Conservation (phyloP, 2,888 invertebrate genomes). For the Hoplodrina blanda region DNA sequence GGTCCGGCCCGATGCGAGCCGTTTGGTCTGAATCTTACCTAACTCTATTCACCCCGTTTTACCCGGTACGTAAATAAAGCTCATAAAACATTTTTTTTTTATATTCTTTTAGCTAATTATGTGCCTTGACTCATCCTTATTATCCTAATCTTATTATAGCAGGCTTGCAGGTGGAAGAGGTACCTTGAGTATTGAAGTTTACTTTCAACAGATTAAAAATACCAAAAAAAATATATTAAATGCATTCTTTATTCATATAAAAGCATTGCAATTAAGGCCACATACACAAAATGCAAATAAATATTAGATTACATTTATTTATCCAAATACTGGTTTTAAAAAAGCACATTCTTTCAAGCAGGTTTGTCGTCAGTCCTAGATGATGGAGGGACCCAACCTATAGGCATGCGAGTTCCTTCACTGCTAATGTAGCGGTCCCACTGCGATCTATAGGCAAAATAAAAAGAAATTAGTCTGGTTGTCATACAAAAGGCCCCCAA, state of each 20-base stretch:
- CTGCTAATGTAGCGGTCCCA: conserved; percentile 84
- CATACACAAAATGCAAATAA: conserved; percentile 59
- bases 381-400: conserved; percentile 93
- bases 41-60: no score
- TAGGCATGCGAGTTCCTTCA: conserved; percentile 91
- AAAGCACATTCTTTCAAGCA: conserved; percentile 20
- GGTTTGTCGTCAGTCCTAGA: conserved; percentile 20
- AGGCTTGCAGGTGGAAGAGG: no score
- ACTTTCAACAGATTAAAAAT: background rate
- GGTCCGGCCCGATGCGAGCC: no score
- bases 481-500: background rate
- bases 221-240: conserved; percentile 15
- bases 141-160: no score
- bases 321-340: conserved; percentile 32
- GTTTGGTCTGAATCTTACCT: no score
- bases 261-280: conserved; percentile 53
- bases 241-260: conserved; percentile 53
- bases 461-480: background rate
- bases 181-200: no score
- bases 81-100: no score
- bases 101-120: no score
- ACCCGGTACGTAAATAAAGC: no score
- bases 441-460: conserved; percentile 85
- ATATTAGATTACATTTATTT: conserved; percentile 45
- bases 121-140: no score